phyloP scores from a whole-genome alignment of 2,797 vertebrate species.

The Pantherophis alleghaniensis region DNA sequence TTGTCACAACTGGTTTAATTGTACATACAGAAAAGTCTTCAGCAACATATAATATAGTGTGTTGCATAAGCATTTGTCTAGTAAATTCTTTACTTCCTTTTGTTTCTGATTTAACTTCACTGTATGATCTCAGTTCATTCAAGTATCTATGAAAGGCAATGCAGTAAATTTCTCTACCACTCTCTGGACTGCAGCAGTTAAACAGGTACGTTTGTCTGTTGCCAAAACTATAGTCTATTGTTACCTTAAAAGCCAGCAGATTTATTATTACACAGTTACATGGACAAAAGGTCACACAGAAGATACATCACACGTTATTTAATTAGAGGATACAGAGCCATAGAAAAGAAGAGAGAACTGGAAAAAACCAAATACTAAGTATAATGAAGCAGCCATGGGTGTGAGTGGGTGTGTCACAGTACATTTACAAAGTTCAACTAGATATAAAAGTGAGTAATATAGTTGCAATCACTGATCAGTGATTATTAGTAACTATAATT shows the following conservation, averaged over 20 bases:
- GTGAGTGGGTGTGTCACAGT: not conserved
- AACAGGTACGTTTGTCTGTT: not conserved
- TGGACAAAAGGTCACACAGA: not conserved
- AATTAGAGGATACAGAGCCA: not conserved
- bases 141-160: constrained; percentile 62
- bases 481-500: not conserved
- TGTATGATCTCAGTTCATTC: constrained; percentile 56
- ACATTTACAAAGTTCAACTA: not conserved
- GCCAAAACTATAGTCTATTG: not conserved
- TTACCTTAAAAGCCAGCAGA: not conserved
- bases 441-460: not conserved
- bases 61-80: not conserved
- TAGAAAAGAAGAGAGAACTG: not conserved
- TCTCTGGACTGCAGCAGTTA: not conserved
- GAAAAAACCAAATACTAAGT: not conserved
- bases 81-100: not conserved
- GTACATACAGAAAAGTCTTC: not conserved
- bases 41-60: not conserved
- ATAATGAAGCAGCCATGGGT: not conserved
- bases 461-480: not conserved
- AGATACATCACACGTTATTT: not conserved
- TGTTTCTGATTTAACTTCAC: not conserved
- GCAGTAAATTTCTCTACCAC: constrained; percentile 72
- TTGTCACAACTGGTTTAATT: not conserved
- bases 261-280: not conserved